A percentile compares a stretch with the other conserved stretches of the same genome.
Evolutionary conservation across 2,113 vertebrate genomes (phyloP).

Genomic region (Nothobranchius kuhntae): DNA sequence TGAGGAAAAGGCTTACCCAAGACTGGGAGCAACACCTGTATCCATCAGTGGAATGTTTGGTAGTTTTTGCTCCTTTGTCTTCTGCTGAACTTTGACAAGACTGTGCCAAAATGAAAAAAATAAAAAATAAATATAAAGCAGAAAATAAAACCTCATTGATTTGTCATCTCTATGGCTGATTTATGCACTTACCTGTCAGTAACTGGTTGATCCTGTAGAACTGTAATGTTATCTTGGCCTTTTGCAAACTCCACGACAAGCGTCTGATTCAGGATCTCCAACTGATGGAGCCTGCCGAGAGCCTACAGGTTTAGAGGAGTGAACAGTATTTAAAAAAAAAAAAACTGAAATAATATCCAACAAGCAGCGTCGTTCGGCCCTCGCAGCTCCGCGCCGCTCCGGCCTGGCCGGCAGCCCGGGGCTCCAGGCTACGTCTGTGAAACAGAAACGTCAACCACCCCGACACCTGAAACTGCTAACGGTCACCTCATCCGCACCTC

Average conservation of each 20-base stretch:
- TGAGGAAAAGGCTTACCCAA: conserved; percentile 81
- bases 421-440: too few species aligned
- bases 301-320: conserved; percentile 76
- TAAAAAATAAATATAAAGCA: not conserved
- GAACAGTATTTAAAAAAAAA: not conserved
- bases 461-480: too few species aligned
- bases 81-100: conserved; percentile 73
- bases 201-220: conserved; percentile 81
- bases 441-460: too few species aligned
- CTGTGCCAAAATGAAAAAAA: conserved; percentile 40
- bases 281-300: conserved; percentile 89
- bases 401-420: too few species aligned
- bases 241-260: conserved; percentile 93
- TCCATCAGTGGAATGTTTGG: conserved; percentile 83
- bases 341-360: not conserved
- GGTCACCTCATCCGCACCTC: too few species aligned
- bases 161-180: not conserved
- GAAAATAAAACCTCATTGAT: not conserved
- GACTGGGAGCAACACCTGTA: conserved; percentile 84
- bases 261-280: conserved; percentile 87
- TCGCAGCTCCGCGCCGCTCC: too few species aligned
- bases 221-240: conserved; percentile 83
- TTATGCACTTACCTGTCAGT: conserved; percentile 72
- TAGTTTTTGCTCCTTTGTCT: conserved; percentile 79
- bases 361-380: too few species aligned